Conservation (phyloP, 2,113 vertebrate genomes). For the Petroica traversi region DNA sequence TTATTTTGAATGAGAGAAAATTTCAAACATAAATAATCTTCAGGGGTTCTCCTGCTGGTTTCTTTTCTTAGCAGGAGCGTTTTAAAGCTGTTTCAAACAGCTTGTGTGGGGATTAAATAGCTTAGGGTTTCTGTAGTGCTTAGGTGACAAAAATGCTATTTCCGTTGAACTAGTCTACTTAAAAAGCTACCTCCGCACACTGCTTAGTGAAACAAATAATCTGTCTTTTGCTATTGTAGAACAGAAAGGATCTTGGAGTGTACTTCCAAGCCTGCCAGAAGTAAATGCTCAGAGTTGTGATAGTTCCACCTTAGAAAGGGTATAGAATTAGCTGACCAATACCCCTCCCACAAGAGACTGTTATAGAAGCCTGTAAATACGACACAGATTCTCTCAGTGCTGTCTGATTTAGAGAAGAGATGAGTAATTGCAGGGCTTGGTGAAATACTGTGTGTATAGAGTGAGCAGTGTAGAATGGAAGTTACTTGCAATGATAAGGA, state of each 20-base stretch:
- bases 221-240: not conserved
- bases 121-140: not conserved
- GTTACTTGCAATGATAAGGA: not conserved
- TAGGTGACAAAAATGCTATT: not conserved
- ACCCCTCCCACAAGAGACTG: accelerated
- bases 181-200: not conserved
- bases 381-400: not conserved
- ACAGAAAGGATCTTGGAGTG: not conserved
- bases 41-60: not conserved
- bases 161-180: not conserved
- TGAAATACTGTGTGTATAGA: not conserved
- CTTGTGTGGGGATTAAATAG: not conserved
- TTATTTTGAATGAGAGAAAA: not conserved
- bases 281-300: not conserved
- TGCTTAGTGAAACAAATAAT: not conserved
- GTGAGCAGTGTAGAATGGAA: not conserved
- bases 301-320: not conserved
- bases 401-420: not conserved
- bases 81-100: not conserved
- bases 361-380: not conserved
- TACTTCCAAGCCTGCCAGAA: not conserved
- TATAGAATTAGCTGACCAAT: not conserved
- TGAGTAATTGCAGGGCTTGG: not conserved
- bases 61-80: not conserved
- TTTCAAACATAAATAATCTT: not conserved